Evolutionary conservation across 92 coral and sea anemone species (phyloP), one percentile per base, ranked within the genome.

Genomic region (Parazoanthus atlanticus): DNA sequence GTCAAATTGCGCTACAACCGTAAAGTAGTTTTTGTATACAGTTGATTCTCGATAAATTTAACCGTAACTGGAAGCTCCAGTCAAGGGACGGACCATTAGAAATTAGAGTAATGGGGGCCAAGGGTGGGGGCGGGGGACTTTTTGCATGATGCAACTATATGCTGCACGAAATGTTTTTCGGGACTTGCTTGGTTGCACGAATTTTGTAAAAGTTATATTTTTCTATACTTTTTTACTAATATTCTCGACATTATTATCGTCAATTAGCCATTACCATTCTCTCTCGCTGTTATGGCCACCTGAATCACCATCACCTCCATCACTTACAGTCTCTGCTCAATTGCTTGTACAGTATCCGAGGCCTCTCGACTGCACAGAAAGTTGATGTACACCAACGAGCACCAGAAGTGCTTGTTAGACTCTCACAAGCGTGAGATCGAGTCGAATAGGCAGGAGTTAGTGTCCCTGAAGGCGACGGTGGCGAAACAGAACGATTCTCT

Each of bases 311-410:
- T 0, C 21, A 74, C 30, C 12, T 16, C n/a, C 0, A 17, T 74
- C 26, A 74, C 7, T 13, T 17, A 32, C 41, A 74, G 23, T 32
- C 40, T 79, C 9, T 46, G 2, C 16, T 23, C 6, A 23, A 12
- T 7, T 40, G 25, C 65, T 85, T 41, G 23, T 89, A 8, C 61
- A 97, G 99, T 97, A 31, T 86, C 89, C 6, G 93, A 93, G 38
- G 98, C 96, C 58, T 69, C 89, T 29, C 93, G 92, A 71, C 93
- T 97, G 30, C 98, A 97, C 85, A 94, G 88, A 87, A 97, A 95
- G 76, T 89, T 97, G 52, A 88, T 88, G 85, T 97, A 94, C 87
- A 94, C 91, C 17, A 97, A 95, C 77, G 94, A 94, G 75, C 99
- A 97, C 84, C 99, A 95, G 85, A 94, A 95, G 40, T 97, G 99